Conservation (phyloP, 1,140 invertebrate species). For the Globodera ellingtonae region DNA sequence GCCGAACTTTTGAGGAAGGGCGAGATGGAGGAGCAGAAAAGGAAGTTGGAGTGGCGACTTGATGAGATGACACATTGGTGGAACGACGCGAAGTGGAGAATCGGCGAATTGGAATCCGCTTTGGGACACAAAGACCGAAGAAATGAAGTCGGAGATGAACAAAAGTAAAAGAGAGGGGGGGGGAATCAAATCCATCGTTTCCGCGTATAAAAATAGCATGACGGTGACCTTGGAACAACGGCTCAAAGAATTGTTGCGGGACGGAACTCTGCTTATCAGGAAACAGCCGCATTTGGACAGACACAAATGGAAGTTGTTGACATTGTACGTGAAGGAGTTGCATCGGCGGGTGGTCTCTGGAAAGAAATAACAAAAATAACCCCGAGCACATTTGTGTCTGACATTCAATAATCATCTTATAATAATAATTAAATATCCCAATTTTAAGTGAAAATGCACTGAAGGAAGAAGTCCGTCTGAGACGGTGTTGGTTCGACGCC, state of each 20-base stretch:
- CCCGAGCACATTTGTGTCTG: no score
- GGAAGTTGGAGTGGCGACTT: constrained; percentile 40
- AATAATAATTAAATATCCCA: neutral
- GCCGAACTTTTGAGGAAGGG: constrained; percentile 13
- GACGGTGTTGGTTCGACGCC: constrained; percentile 39
- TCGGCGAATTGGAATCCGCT: constrained; percentile 30
- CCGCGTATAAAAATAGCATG: neutral
- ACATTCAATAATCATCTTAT: neutral
- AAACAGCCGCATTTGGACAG: constrained; percentile 40
- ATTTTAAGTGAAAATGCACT: constrained; percentile 38
- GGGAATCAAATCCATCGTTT: constrained; percentile 5
- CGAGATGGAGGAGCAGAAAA: constrained; percentile 26
- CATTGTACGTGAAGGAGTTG: constrained; percentile 17
- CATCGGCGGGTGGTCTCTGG: neutral
- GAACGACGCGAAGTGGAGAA: constrained; percentile 45
- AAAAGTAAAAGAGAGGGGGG: neutral
- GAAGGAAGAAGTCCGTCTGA: constrained; percentile 16
- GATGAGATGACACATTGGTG: constrained; percentile 40
- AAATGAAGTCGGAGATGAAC: neutral
- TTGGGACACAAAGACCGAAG: constrained; percentile 9
- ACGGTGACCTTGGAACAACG: neutral
- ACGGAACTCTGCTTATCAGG: constrained; percentile 30
- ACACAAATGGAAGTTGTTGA: constrained; percentile 41
- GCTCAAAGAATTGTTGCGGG: neutral
- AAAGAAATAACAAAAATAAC: neutral